Evolutionary conservation across 2,113 vertebrate species (phyloP).

Genomic region (Leiothrix lutea): DNA sequence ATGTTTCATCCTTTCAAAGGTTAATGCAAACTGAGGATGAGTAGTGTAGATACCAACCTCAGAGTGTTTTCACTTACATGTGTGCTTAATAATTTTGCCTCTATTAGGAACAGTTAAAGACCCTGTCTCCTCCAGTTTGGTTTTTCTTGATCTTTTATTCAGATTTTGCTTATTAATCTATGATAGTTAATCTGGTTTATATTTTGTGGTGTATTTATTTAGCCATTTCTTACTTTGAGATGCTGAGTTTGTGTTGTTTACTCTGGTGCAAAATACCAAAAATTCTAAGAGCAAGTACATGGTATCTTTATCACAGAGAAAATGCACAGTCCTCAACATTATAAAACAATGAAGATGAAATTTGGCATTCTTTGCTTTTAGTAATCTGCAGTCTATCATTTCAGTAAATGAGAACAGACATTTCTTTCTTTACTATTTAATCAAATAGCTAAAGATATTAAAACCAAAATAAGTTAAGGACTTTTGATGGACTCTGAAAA

Average conservation of each 20-base stretch:
- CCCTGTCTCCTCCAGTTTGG: not conserved
- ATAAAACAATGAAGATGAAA: conserved; percentile 3
- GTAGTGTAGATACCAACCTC: not conserved
- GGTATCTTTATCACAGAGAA: not conserved
- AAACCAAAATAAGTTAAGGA: not conserved
- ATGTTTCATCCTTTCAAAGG: not conserved
- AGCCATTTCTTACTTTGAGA: not conserved
- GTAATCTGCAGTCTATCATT: conserved; percentile 1
- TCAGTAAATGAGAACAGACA: not conserved
- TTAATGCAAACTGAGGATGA: not conserved
- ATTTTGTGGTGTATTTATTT: not conserved
- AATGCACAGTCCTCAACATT: not conserved
- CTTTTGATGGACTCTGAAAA: conserved; percentile 20
- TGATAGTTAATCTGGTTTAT: not conserved
- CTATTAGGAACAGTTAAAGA: not conserved
- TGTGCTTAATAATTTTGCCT: not conserved
- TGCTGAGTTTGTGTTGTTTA: not conserved
- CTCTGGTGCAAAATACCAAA: not conserved
- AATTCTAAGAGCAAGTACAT: not conserved
- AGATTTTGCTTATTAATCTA: not conserved
- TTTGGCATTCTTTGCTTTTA: not conserved
- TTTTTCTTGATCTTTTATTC: not conserved
- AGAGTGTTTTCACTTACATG: not conserved
- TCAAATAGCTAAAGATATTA: conserved; percentile 25
- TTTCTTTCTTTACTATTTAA: conserved; percentile 41